These are phyloP conservation scores for Spinus olivaceus DNA, from an alignment of 2,797 vertebrate species.

Conservation along the genomic window DNA sequence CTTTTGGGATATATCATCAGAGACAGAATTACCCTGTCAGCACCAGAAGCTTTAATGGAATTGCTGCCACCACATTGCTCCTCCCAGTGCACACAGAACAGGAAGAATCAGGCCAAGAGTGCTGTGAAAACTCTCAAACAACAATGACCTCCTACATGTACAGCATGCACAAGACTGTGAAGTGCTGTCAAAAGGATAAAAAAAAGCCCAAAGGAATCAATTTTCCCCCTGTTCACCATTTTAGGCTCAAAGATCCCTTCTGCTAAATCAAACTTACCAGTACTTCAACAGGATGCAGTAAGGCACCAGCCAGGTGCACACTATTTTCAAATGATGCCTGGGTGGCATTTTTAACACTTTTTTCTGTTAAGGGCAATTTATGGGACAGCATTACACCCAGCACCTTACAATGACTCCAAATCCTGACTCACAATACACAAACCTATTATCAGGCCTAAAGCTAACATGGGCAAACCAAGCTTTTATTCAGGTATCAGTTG, in stretches of 20 bases:
- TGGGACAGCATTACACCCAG: background rate
- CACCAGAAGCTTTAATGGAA: background rate
- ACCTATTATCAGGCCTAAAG: background rate
- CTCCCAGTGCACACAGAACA: background rate
- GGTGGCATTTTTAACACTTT: background rate
- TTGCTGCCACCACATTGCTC: background rate
- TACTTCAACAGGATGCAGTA: accelerated
- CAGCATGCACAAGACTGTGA: background rate
- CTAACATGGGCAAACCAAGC: background rate
- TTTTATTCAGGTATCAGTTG: background rate
- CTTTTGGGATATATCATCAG: background rate
- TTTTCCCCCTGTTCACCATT: background rate
- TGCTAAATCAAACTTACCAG: accelerated
- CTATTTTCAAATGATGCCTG: background rate
- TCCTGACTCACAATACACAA: background rate
- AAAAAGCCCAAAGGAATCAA: background rate
- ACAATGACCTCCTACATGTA: background rate
- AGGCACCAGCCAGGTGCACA: background rate
- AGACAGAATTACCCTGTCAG: background rate
- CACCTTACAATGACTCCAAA: background rate
- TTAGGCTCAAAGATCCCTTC: background rate
- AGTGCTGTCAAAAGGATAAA: background rate
- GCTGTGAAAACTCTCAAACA: background rate
- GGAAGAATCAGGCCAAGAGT: background rate
- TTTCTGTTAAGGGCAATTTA: background rate